Evolutionary conservation across 2,113 vertebrate species (phyloP), one percentile per base, ranked within the genome.

Genomic region (Athene noctua): DNA sequence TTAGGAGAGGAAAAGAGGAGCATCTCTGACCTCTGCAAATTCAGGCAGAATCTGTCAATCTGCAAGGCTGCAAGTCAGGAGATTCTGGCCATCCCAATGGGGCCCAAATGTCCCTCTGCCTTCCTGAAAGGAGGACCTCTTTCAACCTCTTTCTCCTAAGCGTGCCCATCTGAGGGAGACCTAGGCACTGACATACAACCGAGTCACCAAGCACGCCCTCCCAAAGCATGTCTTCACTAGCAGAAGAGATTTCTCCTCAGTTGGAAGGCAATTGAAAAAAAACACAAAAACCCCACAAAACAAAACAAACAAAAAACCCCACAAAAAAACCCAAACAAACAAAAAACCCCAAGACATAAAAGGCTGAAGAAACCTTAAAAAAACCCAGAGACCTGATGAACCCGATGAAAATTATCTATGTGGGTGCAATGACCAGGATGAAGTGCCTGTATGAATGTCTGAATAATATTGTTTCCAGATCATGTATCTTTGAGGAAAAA

Each of bases 131-230:
- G 7, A 80, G 59, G 17, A 61, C 46, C 20, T 61, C 20, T 46
- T 34, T 21, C 34, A 22, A 51, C 20, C 5, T 52, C 19, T 34
- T 36, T 29, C n/a, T 73, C 46, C 34, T 17, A 47, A 55, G 26
- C 1, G 0, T 61, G 59, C n/a, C 15, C 72, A 66, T 23, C 34
- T 54, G 72, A 78, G 15, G 29, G 38, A 59, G 29, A 57, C 23
- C 8, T 16, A 16, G 29, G 72, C 51, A 79, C 51, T 2, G 0
- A 40, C 6, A 11, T 11, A 19, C 8, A 5, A 34, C 36, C 0
- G 2, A 72, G 52, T 22, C 66, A 36, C 66, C 3, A 4, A 36
- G 58, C 21, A 47, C 1, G 1, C 30, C 25, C 22, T 68, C 62
- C 57, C 55, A 55, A 68, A 62, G 8, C 15, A 42, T 4, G 4